Conservation (phyloP, 1,140 invertebrate genomes). For the Hyposmocoma kahamanoa region DNA sequence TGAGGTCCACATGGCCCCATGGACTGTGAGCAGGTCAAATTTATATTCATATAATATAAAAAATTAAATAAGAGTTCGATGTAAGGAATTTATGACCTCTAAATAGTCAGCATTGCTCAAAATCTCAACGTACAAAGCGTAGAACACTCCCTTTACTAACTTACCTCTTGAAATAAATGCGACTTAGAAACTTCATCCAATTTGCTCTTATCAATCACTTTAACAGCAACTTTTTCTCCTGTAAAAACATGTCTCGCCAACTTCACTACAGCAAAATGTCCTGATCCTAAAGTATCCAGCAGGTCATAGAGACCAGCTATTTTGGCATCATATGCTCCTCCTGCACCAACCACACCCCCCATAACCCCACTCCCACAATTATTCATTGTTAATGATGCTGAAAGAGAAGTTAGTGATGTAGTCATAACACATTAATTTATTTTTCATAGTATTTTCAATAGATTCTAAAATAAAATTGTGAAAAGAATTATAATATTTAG, state of each 20-base stretch:
- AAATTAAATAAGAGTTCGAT: too few species aligned
- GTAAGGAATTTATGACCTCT: too few species aligned
- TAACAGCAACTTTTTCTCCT: slow-evolving; percentile 97
- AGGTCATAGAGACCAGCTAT: slow-evolving; percentile 98
- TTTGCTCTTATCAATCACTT: slow-evolving; percentile 98
- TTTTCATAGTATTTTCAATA: too few species aligned
- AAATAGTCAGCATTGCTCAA: too few species aligned
- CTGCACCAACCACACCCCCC: slow-evolving; percentile 32
- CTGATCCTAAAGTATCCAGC: slow-evolving; percentile 93
- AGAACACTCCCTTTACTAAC: too few species aligned
- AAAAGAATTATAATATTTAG: too few species aligned
- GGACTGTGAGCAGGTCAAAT: too few species aligned
- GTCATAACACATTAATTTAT: too few species aligned
- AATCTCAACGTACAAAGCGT: too few species aligned
- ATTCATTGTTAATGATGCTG: slow-evolving; percentile 62
- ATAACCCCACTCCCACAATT: slow-evolving; percentile 43
- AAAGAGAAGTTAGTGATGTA: too few species aligned
- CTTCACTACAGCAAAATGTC: slow-evolving; percentile 99
- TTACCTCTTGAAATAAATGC: slow-evolving; percentile 97
- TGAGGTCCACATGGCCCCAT: too few species aligned
- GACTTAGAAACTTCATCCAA: slow-evolving; percentile 96
- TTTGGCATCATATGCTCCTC: slow-evolving; percentile 85
- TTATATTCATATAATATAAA: slow-evolving; percentile 10
- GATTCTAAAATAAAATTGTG: too few species aligned
- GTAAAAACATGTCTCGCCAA: slow-evolving; percentile 98